A percentile compares a stretch with the other conserved stretches of the same genome.
These are phyloP conservation scores for Lepidocolaptes lacrymiger DNA, from an alignment of 2,797 vertebrate species.

Conservation along the genomic window DNA sequence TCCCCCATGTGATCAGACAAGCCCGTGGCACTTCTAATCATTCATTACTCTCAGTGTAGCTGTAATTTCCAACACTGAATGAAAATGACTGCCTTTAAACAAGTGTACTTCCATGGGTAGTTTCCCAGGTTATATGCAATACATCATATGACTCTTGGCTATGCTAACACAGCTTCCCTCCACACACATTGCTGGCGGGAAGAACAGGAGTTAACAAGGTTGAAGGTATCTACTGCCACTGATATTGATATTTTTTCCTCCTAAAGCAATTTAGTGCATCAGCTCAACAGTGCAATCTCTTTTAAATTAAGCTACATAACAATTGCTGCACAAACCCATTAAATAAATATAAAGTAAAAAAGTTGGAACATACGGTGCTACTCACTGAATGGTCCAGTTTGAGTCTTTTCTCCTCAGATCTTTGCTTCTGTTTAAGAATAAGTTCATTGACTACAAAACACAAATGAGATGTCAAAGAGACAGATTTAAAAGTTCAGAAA, in stretches of 20 bases:
- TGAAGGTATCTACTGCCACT: background rate
- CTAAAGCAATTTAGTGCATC: background rate
- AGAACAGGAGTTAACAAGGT: background rate
- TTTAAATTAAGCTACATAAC: background rate
- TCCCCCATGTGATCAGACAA: background rate
- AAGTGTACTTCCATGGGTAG: background rate
- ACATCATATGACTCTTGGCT: background rate
- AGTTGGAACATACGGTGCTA: slow-evolving; percentile 84
- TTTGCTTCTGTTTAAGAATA: slow-evolving; percentile 99
- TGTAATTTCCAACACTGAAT: background rate
- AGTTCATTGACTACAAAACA: slow-evolving; percentile 92
- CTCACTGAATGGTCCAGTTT: slow-evolving; percentile 98
- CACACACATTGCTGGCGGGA: background rate
- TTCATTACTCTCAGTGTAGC: background rate
- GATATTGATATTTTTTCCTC: background rate
- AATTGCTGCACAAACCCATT: background rate
- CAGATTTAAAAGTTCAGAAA: background rate
- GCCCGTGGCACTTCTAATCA: background rate
- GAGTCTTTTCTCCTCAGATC: slow-evolving; percentile 95
- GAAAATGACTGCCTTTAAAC: background rate
- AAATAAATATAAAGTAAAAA: slow-evolving; percentile 62
- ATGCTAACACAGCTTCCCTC: background rate
- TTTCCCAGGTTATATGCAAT: background rate
- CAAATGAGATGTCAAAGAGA: background rate
- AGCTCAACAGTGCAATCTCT: background rate